Percentiles rank a stretch among this genome's conserved stretches.
These are phyloP conservation scores for Pyrrhopygopsis socrates DNA, from an alignment of 2,888 invertebrate genomes.

Conservation along the genomic window DNA sequence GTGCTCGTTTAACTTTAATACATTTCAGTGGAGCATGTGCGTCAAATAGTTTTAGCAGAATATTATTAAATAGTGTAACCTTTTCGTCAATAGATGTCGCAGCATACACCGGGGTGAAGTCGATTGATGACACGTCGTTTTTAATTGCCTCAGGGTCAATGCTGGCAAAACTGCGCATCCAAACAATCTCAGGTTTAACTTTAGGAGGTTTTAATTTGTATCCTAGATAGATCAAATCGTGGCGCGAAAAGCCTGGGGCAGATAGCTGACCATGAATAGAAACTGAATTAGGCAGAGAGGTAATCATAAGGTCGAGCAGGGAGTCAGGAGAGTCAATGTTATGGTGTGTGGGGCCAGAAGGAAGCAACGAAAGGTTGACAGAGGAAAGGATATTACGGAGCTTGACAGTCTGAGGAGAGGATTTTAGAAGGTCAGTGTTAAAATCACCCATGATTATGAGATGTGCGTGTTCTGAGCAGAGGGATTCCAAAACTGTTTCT, in stretches of 20 bases:
- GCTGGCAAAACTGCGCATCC: no score
- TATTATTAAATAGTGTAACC: neutral
- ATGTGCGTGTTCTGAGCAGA: neutral
- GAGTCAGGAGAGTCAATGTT: neutral
- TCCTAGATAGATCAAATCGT: neutral
- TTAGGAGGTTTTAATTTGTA: no score
- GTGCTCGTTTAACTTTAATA: neutral
- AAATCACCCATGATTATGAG: constrained; percentile 5
- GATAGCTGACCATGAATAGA: neutral
- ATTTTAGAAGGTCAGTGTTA: neutral
- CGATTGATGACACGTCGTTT: neutral
- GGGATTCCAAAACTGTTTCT: neutral
- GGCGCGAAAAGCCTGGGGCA: constrained; percentile 1
- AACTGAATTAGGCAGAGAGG: neutral
- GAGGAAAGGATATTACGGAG: neutral
- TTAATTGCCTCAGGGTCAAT: neutral
- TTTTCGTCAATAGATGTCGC: neutral
- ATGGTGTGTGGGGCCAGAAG: neutral
- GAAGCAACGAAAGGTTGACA: no score
- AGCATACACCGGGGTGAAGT: neutral
- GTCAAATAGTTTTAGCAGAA: neutral
- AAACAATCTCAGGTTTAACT: no score
- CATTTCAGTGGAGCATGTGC: neutral
- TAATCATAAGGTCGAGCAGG: neutral
- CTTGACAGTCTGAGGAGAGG: neutral